These are phyloP conservation scores for Takifugu ocellatus DNA, from an alignment of 2,797 vertebrate species.

Conservation along the genomic window DNA sequence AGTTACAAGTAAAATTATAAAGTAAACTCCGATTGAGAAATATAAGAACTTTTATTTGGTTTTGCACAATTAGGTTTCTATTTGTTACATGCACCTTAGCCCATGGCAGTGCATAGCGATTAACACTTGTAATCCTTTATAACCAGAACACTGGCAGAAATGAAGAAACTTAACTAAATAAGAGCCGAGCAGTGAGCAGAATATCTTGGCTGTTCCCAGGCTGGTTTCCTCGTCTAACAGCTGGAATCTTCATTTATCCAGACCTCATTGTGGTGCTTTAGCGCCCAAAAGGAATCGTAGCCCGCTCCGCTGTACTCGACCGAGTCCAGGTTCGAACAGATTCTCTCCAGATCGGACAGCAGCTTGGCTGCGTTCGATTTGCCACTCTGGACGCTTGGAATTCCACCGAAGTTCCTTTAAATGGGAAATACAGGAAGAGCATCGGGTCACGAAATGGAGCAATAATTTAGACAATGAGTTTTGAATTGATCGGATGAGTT, in stretches of 20 bases:
- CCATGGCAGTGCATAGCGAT: too few relatives aligned
- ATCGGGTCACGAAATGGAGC: too few relatives aligned
- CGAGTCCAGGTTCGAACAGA: slow-evolving; percentile 11
- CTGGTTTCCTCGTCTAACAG: background rate
- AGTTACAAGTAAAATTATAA: too few relatives aligned
- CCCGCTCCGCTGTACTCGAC: slow-evolving; percentile 19
- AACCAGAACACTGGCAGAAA: too few relatives aligned
- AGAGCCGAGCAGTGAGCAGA: background rate
- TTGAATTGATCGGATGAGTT: too few relatives aligned
- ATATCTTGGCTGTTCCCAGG: background rate
- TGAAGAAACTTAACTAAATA: too few relatives aligned
- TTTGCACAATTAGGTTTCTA: too few relatives aligned
- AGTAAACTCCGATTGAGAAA: too few relatives aligned
- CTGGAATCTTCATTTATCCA: slow-evolving; percentile 41
- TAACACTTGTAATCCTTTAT: too few relatives aligned
- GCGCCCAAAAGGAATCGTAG: slow-evolving; percentile 34
- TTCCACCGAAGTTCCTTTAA: slow-evolving; percentile 34
- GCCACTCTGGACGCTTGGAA: accelerated
- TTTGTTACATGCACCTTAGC: too few relatives aligned
- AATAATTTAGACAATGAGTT: too few relatives aligned
- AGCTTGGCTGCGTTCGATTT: slow-evolving; percentile 7
- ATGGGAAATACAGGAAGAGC: background rate
- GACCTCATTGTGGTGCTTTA: slow-evolving; percentile 61
- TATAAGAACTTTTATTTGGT: too few relatives aligned
- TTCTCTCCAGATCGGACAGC: slow-evolving; percentile 6